Conservation (phyloP, 2,888 invertebrate species). For the Shargacucullia verbasci region DNA sequence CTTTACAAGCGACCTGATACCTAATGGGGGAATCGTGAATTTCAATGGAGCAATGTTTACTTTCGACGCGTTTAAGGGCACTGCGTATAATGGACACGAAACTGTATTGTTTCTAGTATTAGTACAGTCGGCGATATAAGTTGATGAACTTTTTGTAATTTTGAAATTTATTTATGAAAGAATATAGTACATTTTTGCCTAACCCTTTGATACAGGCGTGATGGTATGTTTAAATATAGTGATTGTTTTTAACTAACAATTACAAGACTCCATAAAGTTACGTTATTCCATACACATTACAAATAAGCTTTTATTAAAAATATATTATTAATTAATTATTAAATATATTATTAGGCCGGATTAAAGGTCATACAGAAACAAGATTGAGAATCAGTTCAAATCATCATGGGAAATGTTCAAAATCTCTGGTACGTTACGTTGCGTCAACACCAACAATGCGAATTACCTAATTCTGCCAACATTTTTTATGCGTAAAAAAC, state of each 20-base stretch:
- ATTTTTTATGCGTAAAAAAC: constrained; percentile 34
- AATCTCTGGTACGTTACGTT: neutral
- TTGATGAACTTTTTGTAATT: neutral
- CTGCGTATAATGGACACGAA: constrained; percentile 26
- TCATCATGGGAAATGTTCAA: neutral
- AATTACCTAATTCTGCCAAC: constrained; percentile 19
- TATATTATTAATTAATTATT: too few species aligned
- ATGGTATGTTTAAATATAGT: too few species aligned
- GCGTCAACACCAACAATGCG: constrained; percentile 12
- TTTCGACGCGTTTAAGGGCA: constrained; percentile 50
- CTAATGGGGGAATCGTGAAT: constrained; percentile 68
- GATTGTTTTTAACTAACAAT: too few species aligned
- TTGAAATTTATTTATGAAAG: neutral
- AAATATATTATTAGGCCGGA: too few species aligned
- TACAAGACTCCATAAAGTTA: too few species aligned
- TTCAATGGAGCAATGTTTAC: constrained; percentile 60
- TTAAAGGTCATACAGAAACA: too few species aligned
- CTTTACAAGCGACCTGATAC: constrained; percentile 49
- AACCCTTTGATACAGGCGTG: too few species aligned
- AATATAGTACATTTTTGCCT: neutral
- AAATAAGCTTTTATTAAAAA: too few species aligned
- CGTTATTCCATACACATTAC: too few species aligned
- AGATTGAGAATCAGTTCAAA: neutral
- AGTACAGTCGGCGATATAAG: too few species aligned
- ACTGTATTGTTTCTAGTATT: constrained; percentile 37